Conservation (phyloP, 2,113 vertebrate genomes). For the Bos indicus region DNA sequence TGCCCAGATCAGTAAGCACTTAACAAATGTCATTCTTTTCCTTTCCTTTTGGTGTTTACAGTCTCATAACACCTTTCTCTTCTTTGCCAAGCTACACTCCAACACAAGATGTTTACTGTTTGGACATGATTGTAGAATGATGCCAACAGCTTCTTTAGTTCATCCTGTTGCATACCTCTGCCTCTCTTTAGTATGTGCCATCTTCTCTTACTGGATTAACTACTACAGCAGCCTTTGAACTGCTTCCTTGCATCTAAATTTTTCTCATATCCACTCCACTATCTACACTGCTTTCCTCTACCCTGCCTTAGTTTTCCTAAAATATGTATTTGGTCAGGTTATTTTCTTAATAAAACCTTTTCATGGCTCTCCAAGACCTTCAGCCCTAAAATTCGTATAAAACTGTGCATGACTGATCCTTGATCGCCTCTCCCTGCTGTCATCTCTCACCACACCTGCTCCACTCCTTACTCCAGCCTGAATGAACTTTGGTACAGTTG, state of each 20-base stretch:
- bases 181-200: neutral
- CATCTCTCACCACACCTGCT: neutral
- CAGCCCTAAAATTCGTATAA: neutral
- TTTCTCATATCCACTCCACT: neutral
- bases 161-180: neutral
- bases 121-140: neutral
- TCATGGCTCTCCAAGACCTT: neutral
- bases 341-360: neutral
- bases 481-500: neutral
- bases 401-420: neutral
- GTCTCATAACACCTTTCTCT: neutral
- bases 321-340: neutral
- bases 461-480: neutral
- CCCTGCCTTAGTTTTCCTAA: neutral
- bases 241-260: neutral
- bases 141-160: conserved; percentile 2
- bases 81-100: neutral
- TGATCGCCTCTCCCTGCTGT: neutral
- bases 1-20: neutral
- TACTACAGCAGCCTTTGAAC: neutral
- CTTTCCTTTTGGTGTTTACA: neutral
- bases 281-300: neutral
- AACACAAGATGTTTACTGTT: conserved; percentile 22
- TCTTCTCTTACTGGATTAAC: neutral
- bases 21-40: neutral